Base-by-base conservation (phyloP, 1,140 invertebrate species). In the Grapholita molesta region DNA sequence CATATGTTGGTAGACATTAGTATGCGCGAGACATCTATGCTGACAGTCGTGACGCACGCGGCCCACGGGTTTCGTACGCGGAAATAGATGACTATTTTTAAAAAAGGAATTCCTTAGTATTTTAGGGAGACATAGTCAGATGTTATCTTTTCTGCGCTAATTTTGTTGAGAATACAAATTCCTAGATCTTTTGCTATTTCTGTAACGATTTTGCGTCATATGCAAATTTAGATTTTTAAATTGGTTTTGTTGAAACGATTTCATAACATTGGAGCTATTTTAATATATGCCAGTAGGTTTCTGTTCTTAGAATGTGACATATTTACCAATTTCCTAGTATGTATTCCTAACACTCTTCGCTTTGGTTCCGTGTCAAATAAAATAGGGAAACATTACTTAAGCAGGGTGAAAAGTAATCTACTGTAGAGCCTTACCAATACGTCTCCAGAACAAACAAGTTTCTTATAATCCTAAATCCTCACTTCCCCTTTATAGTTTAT, bases 11-110 rank as follows among this genome's bases (percentile, higher is more conserved):
- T 18, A 21, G 12, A 28, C 55, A 61, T 61, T 61, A 30, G 55
- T 30, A 61, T 61, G 55, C 55, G 6, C 30, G 23, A 8, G 7
- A 12, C 25, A 25, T 48, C 24, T 1, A 9, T 12, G 30, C 4
- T 61, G 55, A 61, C 55, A 25, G 25, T 30, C 55, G 25, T 61
- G 55, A 61, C 55, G 55, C 55, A 61, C 55, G 25, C 55, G 55
- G 35, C 55, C 55, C 25, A 61, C 55, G 24, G n/a, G 55, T 61
- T 61, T 61, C 55, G 30, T 25, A 61, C 25, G 25, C 55, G 55
- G 55, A 61, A 61, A 61, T 32, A 61, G 28, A 61, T 25, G n/a
- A 28, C 25, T 61, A 61, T 28, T 28, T 61, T 61, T 32, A 61
- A 28, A 30, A 61, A 25, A n/a, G 15, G 42, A 52, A 61, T 61